phyloP scores from a whole-genome alignment of 2,888 invertebrate genomes.

The Pimpla rufipes region DNA sequence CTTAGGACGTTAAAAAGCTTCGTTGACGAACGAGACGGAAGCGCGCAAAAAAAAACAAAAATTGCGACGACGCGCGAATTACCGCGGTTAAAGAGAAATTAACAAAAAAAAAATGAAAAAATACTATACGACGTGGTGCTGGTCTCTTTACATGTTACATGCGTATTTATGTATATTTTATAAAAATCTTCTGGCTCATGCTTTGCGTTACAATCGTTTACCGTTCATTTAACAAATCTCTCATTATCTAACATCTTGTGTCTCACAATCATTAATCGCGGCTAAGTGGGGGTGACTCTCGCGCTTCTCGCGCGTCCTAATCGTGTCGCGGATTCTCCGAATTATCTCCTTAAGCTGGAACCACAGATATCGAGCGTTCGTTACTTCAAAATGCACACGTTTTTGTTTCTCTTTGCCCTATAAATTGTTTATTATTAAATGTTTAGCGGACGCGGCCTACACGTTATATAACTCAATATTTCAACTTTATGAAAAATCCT shows the following conservation, averaged over 20 bases:
- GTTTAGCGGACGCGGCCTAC: too few relatives aligned
- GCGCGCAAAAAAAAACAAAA: constrained; percentile 34
- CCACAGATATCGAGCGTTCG: too few relatives aligned
- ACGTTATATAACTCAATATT: too few relatives aligned
- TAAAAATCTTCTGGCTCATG: constrained; percentile 65
- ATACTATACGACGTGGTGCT: constrained; percentile 70
- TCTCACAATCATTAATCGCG: constrained; percentile 51
- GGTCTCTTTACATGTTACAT: constrained; percentile 69
- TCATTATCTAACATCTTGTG: constrained; percentile 57
- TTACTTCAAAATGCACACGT: too few relatives aligned
- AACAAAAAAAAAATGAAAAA: not conserved
- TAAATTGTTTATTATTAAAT: too few relatives aligned
- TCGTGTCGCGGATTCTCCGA: constrained; percentile 19
- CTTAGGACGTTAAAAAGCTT: constrained; percentile 47
- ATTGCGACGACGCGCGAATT: constrained; percentile 34
- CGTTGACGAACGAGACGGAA: constrained; percentile 50
- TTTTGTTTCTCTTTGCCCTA: too few relatives aligned
- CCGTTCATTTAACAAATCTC: constrained; percentile 59
- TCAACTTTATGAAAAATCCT: too few relatives aligned
- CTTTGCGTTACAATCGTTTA: constrained; percentile 68
- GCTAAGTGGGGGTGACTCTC: constrained; percentile 47
- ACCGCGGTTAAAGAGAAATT: constrained; percentile 26
- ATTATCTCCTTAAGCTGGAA: constrained; percentile 25
- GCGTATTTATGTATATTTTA: constrained; percentile 52
- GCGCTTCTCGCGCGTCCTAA: constrained; percentile 42